Evolutionary conservation across 2,888 invertebrate genomes (phyloP), one percentile per base, ranked within the genome.

Genomic region (Drosophila picticornis): DNA sequence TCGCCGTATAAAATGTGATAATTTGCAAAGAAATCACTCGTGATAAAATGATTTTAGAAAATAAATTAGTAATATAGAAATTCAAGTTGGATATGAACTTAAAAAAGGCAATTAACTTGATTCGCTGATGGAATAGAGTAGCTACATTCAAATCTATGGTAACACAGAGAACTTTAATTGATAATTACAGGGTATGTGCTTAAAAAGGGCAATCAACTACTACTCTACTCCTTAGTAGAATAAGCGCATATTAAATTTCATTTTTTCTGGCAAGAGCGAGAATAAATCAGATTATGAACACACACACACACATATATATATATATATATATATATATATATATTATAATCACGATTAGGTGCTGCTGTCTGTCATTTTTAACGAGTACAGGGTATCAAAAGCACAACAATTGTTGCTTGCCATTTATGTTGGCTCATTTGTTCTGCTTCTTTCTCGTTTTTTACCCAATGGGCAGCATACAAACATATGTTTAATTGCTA

Each of bases 401-500:
- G 43, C 46, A 38, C 34, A 57, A 69, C 68, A 73, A 63, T 80
- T 74, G 66, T 51, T 61, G 67, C 43, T 87, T 84, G 87, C 87
- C 90, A 90, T 90, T 90, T 90, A 77, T 88, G 73, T 71, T 68
- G 46, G 70, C 66, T 81, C 78, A 78, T 81, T 78, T 78, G 64
- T 63, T 71, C 72, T 71, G 66, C 29, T 63, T 62, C 79, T 67
- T 61, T 60, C 52, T 46, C 56, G 69, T 58, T 72, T 64, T 62
- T 25, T 65, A 65, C 74, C 67, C 60, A 55, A 40, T 60, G 62
- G 72, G 67, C 66, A 67, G 38, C 53, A 67, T 82, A 76, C 80
- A 80, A 5, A 77, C 86, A 83, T 75, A 88, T 86, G 90, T 81
- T 89, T 87, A 87, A 87, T 87, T 90, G 89, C 79, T 77, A 87